A percentile compares a stretch with the other conserved stretches of the same genome.
Evolutionary conservation across 2,888 invertebrate species (phyloP).

Genomic region (Digitonthophagus gazella): DNA sequence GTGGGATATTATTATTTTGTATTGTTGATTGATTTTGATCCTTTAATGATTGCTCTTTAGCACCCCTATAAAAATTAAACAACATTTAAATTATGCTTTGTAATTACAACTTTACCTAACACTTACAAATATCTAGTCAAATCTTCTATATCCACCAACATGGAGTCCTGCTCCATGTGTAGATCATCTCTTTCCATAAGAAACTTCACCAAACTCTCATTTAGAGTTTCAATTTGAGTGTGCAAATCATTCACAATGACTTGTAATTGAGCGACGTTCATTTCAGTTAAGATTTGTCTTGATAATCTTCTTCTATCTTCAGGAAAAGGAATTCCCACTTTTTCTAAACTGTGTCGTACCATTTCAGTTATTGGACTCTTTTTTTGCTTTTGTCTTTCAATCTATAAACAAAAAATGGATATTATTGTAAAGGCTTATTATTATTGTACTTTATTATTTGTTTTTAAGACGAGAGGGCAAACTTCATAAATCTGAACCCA

Average conservation of each 20-base stretch:
- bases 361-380: constrained; percentile 84
- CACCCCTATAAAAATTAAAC: constrained; percentile 49
- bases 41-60: constrained; percentile 54
- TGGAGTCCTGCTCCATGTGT: constrained; percentile 97
- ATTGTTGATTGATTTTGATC: constrained; percentile 43
- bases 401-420: constrained; percentile 42
- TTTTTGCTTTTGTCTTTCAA: constrained; percentile 66
- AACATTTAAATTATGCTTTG: neutral
- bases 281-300: constrained; percentile 82
- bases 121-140: constrained; percentile 85
- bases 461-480: too few relatives aligned
- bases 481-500: too few relatives aligned
- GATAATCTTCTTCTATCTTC: constrained; percentile 80
- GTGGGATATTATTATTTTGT: constrained; percentile 47
- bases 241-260: constrained; percentile 93
- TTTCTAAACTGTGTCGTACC: constrained; percentile 74
- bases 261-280: constrained; percentile 92
- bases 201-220: constrained; percentile 85
- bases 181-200: constrained; percentile 91
- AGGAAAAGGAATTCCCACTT: constrained; percentile 80
- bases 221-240: constrained; percentile 88
- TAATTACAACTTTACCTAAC: constrained; percentile 15
- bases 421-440: neutral
- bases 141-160: constrained; percentile 96
- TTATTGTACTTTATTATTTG: too few relatives aligned